Percentiles rank a stretch among this genome's conserved stretches.
Conservation (phyloP, 2,113 vertebrate species). For the Psephotus haematonotus region DNA sequence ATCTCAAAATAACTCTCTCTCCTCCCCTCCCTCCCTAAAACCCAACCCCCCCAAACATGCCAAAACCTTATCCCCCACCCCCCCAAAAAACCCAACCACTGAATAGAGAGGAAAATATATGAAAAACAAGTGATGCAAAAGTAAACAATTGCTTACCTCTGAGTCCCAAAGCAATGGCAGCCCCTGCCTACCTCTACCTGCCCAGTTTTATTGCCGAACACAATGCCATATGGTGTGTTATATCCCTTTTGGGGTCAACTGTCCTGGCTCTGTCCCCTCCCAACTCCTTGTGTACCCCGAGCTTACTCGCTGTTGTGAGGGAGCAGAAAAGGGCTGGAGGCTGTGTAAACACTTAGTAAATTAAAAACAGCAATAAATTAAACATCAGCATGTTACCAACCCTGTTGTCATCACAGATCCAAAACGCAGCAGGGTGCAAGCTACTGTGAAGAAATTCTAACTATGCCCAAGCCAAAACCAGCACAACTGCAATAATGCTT, state of each 20-base stretch:
- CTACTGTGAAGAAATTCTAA: not conserved
- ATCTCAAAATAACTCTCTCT: not conserved
- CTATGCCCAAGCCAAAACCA: not conserved
- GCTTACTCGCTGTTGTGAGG: not conserved
- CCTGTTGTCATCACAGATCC: not conserved
- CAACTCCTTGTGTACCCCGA: not conserved
- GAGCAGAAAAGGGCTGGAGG: not conserved
- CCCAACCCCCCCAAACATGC: not conserved
- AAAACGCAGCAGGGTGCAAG: not conserved
- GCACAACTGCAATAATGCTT: not conserved
- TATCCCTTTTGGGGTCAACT: not conserved
- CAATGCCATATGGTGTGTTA: fast-evolving
- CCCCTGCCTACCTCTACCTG: not conserved
- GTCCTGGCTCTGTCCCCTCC: not conserved
- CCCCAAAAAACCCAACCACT: not conserved
- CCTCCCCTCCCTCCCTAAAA: not conserved
- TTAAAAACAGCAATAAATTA: not conserved
- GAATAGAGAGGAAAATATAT: not conserved
- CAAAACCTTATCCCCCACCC: not conserved
- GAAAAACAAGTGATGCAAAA: not conserved
- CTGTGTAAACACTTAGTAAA: not conserved
- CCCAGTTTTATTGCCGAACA: not conserved
- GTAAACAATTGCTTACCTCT: not conserved
- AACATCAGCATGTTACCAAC: not conserved
- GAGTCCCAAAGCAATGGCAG: fast-evolving